Percentiles rank a stretch among this genome's conserved stretches.
phyloP scores from a whole-genome alignment of 2,888 invertebrate species.

The Crepidodera aurea region DNA sequence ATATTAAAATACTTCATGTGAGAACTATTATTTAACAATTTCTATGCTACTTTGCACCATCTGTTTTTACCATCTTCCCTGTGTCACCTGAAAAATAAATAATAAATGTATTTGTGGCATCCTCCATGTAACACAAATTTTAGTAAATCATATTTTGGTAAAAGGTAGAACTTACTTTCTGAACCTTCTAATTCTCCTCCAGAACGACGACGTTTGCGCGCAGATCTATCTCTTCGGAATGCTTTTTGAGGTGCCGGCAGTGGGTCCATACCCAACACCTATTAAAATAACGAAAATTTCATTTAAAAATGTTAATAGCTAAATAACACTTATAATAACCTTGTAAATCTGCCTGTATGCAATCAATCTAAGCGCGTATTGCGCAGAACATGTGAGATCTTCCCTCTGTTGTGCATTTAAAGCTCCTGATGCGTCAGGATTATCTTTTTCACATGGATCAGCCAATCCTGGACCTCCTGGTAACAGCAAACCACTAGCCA shows the following conservation, averaged over 20 bases:
- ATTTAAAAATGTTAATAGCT: background rate
- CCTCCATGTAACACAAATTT: background rate
- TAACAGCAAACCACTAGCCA: constrained; percentile 90
- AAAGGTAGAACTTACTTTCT: constrained; percentile 62
- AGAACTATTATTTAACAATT: constrained; percentile 34
- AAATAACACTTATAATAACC: constrained; percentile 62
- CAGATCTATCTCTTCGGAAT: constrained; percentile 74
- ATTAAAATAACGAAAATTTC: constrained; percentile 11
- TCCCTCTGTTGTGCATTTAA: constrained; percentile 92
- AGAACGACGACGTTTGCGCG: constrained; percentile 88
- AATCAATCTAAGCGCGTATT: constrained; percentile 91
- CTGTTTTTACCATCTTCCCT: constrained; percentile 67
- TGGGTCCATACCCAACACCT: constrained; percentile 90
- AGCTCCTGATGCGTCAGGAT: constrained; percentile 83
- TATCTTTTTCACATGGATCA: constrained; percentile 98
- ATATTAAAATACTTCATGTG: constrained; percentile 41
- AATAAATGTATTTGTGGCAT: background rate
- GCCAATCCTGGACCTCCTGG: constrained; percentile 90
- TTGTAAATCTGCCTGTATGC: constrained; percentile 98
- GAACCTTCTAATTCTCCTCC: constrained; percentile 71
- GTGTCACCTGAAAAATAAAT: constrained; percentile 60
- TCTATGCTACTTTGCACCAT: constrained; percentile 52
- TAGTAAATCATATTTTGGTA: background rate
- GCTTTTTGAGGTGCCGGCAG: constrained; percentile 79
- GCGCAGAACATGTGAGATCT: constrained; percentile 95